These are phyloP conservation scores for Desmophyllum pertusum DNA, from an alignment of 92 coral and sea anemone genomes.

Conservation along the genomic window DNA sequence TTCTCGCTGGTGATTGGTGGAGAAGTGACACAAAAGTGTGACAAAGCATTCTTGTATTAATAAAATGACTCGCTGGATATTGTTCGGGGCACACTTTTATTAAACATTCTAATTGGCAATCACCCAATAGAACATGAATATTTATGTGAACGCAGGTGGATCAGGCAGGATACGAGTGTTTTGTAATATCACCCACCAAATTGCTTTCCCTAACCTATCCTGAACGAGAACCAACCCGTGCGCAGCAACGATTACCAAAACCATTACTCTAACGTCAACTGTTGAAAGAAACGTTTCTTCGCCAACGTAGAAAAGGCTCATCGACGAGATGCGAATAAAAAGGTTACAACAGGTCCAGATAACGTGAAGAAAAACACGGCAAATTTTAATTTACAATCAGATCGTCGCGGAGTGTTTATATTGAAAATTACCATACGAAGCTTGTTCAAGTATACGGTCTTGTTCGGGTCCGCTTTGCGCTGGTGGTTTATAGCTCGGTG, in stretches of 20 bases:
- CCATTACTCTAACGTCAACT: constrained; percentile 8
- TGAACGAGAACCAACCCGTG: background rate
- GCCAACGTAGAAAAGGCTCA: background rate
- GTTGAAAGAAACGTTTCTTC: background rate
- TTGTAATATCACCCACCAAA: constrained; percentile 45
- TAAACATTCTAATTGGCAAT: constrained; percentile 71
- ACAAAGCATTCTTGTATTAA: constrained; percentile 39
- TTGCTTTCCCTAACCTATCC: constrained; percentile 48
- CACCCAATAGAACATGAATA: constrained; percentile 65
- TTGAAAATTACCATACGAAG: constrained; percentile 37
- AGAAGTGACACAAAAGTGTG: constrained; percentile 18
- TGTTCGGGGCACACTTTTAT: constrained; percentile 48
- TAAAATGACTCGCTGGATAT: constrained; percentile 49
- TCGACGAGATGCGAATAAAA: constrained; percentile 8
- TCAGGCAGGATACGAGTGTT: constrained; percentile 12
- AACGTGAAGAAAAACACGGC: constrained; percentile 10
- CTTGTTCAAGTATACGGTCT: constrained; percentile 7
- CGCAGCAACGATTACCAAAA: constrained; percentile 44
- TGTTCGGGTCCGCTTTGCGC: constrained; percentile 8
- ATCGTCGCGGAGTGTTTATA: constrained; percentile 28
- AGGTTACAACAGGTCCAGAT: background rate
- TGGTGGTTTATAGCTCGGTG: constrained; percentile 6
- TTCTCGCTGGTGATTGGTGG: constrained; percentile 28
- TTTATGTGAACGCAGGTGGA: constrained; percentile 70
- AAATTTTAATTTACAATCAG: constrained; percentile 23